Evolutionary conservation across 2,113 vertebrate species (phyloP).

Genomic region (Platycercus adscitus): DNA sequence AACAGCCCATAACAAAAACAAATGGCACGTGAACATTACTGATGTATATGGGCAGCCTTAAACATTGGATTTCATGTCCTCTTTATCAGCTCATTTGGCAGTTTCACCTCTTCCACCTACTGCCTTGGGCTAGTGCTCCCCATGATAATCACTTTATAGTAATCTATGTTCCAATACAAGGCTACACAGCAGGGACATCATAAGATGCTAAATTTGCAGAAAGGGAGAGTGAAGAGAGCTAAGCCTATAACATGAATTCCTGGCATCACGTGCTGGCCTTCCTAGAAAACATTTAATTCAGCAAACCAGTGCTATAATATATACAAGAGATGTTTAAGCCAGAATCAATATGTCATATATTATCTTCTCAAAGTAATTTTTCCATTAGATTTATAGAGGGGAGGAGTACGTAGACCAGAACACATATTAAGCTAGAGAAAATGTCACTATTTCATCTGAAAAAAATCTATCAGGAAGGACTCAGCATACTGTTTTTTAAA

Average conservation of each 20-base stretch:
- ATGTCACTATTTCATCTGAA: not conserved
- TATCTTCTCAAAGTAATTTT: not conserved
- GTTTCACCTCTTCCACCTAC: not conserved
- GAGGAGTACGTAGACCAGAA: not conserved
- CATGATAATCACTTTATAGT: not conserved
- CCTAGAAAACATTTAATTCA: conserved; percentile 1
- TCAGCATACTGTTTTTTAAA: not conserved
- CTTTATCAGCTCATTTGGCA: not conserved
- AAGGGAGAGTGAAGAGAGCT: not conserved
- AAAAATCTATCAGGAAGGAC: not conserved
- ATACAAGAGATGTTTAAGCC: not conserved
- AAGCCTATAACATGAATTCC: not conserved
- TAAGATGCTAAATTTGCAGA: not conserved
- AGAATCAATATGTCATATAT: not conserved
- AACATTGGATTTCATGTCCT: not conserved
- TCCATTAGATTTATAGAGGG: not conserved
- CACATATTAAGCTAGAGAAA: not conserved
- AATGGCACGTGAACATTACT: not conserved
- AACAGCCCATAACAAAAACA: not conserved
- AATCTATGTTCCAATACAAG: not conserved
- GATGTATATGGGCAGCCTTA: not conserved
- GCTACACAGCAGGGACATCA: not conserved
- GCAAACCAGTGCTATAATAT: not conserved
- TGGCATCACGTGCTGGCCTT: not conserved
- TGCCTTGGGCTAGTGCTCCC: not conserved